These are phyloP conservation scores for Cotesia chilonis DNA, from an alignment of 1,140 invertebrate genomes.

Conservation along the genomic window DNA sequence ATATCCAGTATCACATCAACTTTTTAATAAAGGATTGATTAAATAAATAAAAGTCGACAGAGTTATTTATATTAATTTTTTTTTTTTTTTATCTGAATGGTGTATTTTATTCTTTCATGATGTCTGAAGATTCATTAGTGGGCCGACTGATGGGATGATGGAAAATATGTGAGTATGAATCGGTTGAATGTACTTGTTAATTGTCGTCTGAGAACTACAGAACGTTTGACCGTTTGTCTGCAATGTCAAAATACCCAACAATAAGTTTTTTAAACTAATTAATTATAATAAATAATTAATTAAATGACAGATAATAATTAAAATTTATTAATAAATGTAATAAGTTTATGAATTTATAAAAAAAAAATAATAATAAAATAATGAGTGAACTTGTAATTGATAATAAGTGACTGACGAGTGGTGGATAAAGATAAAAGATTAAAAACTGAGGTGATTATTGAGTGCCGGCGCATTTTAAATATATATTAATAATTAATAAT, in stretches of 20 bases:
- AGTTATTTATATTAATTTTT: background rate
- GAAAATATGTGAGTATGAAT: constrained; percentile 54
- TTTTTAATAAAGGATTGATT: background rate
- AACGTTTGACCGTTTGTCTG: constrained; percentile 46
- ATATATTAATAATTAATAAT: background rate
- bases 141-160: constrained; percentile 51
- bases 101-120: constrained; percentile 36
- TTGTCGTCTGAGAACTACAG: constrained; percentile 61
- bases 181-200: constrained; percentile 63
- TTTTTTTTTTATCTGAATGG: constrained; percentile 11
- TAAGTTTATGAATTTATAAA: background rate
- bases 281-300: constrained; percentile 10
- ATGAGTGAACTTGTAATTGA: constrained; percentile 16
- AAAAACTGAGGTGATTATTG: background rate
- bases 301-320: constrained; percentile 19
- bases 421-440: background rate
- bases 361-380: background rate
- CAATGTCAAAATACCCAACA: constrained; percentile 17
- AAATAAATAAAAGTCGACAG: background rate
- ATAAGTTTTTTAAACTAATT: constrained; percentile 18
- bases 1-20: too few relatives aligned
- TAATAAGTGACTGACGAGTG: background rate
- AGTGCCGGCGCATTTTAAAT: background rate
- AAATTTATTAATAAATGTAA: constrained; percentile 3
- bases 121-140: constrained; percentile 45